Evolutionary conservation across 2,113 vertebrate genomes (phyloP).

Genomic region (Eclectus roratus): DNA sequence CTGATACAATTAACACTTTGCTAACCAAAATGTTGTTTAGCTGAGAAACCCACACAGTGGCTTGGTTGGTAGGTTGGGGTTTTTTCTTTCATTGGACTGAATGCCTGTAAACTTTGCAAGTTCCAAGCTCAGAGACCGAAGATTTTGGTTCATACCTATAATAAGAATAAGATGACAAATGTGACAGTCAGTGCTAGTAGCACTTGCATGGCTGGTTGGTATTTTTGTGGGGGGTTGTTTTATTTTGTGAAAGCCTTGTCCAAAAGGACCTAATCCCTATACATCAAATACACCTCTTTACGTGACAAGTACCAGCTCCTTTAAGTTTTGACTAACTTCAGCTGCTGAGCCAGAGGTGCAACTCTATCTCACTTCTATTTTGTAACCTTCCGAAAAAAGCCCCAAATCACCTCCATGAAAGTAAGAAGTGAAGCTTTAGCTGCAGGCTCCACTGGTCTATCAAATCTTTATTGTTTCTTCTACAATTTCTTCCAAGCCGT

Average conservation of each 20-base stretch:
- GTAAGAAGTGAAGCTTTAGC: not conserved
- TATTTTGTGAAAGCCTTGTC: not conserved
- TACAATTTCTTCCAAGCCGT: not conserved
- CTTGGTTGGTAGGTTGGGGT: not conserved
- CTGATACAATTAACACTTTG: not conserved
- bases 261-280: not conserved
- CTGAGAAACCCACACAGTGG: not conserved
- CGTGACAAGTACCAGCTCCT: not conserved
- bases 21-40: not conserved
- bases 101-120: not conserved
- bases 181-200: not conserved
- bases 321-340: not conserved
- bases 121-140: not conserved
- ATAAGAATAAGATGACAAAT: not conserved
- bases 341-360: not conserved
- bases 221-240: not conserved
- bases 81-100: not conserved
- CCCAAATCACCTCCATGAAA: not conserved
- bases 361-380: not conserved
- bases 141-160: not conserved
- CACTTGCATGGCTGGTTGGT: not conserved
- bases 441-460: not conserved
- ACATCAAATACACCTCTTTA: not conserved
- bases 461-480: constrained; percentile 12
- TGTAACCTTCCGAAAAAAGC: not conserved